Evolutionary conservation across 2,888 invertebrate genomes (phyloP).

Genomic region (Pachycephus smyrnensis): DNA sequence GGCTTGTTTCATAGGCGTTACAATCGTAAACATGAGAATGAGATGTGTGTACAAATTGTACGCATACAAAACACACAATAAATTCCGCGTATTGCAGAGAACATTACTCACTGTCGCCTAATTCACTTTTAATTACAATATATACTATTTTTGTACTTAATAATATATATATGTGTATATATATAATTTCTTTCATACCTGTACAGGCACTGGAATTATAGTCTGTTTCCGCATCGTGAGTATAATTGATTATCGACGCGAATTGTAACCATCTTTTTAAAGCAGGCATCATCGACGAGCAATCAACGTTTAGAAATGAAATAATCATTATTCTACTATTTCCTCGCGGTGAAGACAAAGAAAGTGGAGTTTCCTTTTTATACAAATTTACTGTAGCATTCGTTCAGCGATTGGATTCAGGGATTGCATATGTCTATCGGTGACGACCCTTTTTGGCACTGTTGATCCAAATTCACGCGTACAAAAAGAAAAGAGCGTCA

Average conservation of each 20-base stretch:
- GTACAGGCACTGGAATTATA: constrained; percentile 12
- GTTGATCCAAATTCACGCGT: not conserved
- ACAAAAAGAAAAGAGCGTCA: not conserved
- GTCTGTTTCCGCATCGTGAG: not conserved
- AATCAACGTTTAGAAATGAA: not conserved
- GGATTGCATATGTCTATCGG: not conserved
- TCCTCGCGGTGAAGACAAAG: not conserved
- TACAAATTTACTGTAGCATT: not conserved
- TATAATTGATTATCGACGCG: not conserved
- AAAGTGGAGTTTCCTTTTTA: not conserved
- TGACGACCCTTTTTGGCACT: not conserved
- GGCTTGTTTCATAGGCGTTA: not conserved
- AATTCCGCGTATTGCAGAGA: not conserved
- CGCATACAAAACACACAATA: not conserved
- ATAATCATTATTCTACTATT: not conserved
- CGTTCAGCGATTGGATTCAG: not conserved
- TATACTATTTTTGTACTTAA: constrained; percentile 45
- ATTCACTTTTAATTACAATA: not conserved
- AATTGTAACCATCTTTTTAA: not conserved
- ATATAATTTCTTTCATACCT: constrained; percentile 35
- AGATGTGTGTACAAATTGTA: not conserved
- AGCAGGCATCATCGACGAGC: not conserved
- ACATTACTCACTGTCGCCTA: not conserved
- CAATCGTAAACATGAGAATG: not conserved
- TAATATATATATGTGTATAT: constrained; percentile 19